phyloP scores from a whole-genome alignment of 2,888 invertebrate genomes.

The Maniola hyperantus region DNA sequence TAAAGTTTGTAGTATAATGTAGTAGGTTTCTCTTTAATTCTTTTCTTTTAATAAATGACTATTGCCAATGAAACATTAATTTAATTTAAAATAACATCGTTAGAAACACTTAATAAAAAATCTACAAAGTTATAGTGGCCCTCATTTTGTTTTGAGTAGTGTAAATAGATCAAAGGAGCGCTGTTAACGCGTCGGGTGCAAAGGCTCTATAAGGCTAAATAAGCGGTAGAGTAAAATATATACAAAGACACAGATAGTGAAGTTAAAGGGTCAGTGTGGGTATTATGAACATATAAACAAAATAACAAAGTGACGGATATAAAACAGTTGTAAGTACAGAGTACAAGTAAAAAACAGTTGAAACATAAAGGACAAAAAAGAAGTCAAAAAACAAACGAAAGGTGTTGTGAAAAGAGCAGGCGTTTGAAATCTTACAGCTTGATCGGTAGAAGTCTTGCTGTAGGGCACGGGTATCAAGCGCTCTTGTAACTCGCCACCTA shows the following conservation, averaged over 20 bases:
- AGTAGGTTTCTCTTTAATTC: no score
- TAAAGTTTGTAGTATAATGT: no score
- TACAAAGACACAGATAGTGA: constrained; percentile 38
- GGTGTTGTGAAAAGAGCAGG: constrained; percentile 66
- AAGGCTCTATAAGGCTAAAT: background rate
- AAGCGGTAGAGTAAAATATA: constrained; percentile 17
- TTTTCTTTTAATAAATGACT: no score
- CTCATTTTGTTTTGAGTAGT: no score
- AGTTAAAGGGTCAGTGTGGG: constrained; percentile 63
- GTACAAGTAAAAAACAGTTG: constrained; percentile 60
- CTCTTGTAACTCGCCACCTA: constrained; percentile 99
- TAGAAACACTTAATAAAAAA: no score
- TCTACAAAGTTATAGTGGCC: no score
- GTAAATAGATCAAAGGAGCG: no score
- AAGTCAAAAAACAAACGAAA: constrained; percentile 61
- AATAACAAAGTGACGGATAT: constrained; percentile 47
- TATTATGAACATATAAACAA: constrained; percentile 44
- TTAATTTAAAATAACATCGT: no score
- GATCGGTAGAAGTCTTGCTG: constrained; percentile 99
- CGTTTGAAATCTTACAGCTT: constrained; percentile 95
- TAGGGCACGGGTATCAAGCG: constrained; percentile 99
- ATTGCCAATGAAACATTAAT: no score
- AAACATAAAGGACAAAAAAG: constrained; percentile 64
- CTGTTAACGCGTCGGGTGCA: background rate
- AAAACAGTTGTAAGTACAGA: constrained; percentile 69